Percentiles rank a stretch among this genome's conserved stretches.
These are phyloP conservation scores for Chionomys nivalis DNA, from an alignment of 2,113 vertebrate genomes.

Conservation along the genomic window DNA sequence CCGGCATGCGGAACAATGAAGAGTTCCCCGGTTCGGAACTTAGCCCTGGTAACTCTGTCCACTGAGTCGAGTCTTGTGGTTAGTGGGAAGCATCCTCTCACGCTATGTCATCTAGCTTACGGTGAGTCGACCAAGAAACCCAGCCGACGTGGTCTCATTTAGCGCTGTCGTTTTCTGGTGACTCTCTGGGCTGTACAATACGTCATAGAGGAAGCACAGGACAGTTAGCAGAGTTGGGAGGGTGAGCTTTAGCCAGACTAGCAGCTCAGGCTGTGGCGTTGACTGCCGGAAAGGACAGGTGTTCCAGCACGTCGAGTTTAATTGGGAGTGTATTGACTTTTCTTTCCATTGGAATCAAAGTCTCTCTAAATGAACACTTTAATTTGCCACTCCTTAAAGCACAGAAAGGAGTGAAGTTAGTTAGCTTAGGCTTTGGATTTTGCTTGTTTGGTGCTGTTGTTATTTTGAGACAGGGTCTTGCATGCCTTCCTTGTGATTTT, in stretches of 20 bases:
- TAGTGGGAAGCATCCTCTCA: neutral
- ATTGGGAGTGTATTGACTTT: conserved; percentile 22
- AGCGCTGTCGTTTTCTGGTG: neutral
- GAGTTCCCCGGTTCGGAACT: neutral
- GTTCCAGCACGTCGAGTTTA: neutral
- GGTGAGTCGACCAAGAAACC: neutral
- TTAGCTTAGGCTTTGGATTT: neutral
- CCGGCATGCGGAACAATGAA: neutral
- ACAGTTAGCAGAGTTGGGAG: conserved; percentile 33
- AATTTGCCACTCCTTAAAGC: neutral
- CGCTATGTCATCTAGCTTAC: neutral
- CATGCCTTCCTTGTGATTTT: neutral
- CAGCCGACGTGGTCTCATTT: neutral
- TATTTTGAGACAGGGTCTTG: neutral
- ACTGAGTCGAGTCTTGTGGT: neutral
- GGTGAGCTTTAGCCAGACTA: neutral
- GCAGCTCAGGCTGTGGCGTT: neutral
- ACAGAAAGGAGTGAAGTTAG: neutral
- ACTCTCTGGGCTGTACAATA: neutral
- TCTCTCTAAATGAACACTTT: conserved; percentile 26
- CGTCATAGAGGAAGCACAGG: conserved; percentile 8
- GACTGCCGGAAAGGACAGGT: neutral
- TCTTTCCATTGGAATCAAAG: conserved; percentile 24
- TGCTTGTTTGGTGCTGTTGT: neutral
- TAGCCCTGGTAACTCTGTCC: neutral